Evolutionary conservation across 1,140 invertebrate species (phyloP).

Genomic region (Papilio xuthus): DNA sequence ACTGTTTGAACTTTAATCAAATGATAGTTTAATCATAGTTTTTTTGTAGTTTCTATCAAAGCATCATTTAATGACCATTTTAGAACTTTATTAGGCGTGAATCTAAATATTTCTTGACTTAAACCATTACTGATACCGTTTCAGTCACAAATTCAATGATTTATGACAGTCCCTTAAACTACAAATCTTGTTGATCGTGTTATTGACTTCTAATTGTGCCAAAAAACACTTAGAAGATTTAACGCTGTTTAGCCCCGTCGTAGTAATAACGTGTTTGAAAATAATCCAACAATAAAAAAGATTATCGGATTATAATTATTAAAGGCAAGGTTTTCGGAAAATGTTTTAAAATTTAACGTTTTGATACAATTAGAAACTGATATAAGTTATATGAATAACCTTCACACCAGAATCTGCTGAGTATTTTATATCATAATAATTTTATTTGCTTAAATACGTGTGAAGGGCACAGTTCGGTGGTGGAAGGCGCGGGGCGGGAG

Average conservation of each 20-base stretch:
- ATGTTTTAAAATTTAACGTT: not conserved
- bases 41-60: too few species aligned
- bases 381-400: too few species aligned
- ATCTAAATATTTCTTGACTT: too few species aligned
- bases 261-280: not conserved
- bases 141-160: not conserved
- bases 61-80: too few species aligned
- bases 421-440: not conserved
- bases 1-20: too few species aligned
- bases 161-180: not conserved
- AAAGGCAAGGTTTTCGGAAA: not conserved
- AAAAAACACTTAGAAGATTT: not conserved
- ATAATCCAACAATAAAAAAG: not conserved
- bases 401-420: not conserved
- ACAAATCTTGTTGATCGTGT: not conserved
- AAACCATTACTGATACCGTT: not conserved
- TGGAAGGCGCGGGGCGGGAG: conserved; percentile 10
- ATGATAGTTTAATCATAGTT: too few species aligned
- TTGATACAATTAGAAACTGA: not conserved
- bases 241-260: not conserved
- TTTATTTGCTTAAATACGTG: conserved; percentile 16
- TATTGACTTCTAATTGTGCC: not conserved
- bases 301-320: not conserved
- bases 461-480: not conserved
- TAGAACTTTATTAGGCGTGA: not conserved